These are phyloP conservation scores for Brachionus rotundiformis DNA, from an alignment of 1,140 invertebrate genomes.

Conservation along the genomic window DNA sequence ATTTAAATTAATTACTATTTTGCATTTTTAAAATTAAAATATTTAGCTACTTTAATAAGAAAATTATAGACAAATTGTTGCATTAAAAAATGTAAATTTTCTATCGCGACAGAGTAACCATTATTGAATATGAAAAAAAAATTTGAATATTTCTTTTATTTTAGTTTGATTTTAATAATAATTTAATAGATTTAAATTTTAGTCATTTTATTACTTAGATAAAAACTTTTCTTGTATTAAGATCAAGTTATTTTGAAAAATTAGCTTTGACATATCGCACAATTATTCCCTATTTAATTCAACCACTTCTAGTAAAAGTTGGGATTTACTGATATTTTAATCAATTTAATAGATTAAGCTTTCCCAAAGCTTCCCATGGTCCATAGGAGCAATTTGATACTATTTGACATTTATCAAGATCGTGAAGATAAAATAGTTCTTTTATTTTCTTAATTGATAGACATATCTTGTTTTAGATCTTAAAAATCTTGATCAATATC, in stretches of 20 bases:
- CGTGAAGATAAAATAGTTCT: too few relatives aligned
- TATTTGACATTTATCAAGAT: too few relatives aligned
- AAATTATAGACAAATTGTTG: conserved; percentile 10
- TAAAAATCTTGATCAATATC: not conserved
- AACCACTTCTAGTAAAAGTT: too few relatives aligned
- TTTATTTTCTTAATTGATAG: too few relatives aligned
- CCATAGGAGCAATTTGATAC: too few relatives aligned
- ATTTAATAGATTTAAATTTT: not conserved
- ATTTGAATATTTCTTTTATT: conserved; percentile 22
- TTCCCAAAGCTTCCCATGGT: too few relatives aligned
- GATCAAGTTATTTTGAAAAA: not conserved
- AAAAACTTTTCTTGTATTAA: not conserved
- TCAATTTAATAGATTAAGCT: too few relatives aligned
- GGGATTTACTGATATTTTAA: too few relatives aligned
- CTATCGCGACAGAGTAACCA: not conserved
- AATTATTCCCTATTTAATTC: not conserved
- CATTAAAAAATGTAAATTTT: conserved; percentile 9
- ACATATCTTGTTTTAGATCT: not conserved
- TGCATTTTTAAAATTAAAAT: conserved; percentile 4
- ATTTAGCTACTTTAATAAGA: conserved; percentile 10
- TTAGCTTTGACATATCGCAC: not conserved
- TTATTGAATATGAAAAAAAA: not conserved
- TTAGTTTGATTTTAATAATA: not conserved
- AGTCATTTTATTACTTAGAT: not conserved
- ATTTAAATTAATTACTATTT: conserved; percentile 23